Base-by-base conservation (phyloP, 1,140 invertebrate species). In the Pseudomyrmex gracilis region DNA sequence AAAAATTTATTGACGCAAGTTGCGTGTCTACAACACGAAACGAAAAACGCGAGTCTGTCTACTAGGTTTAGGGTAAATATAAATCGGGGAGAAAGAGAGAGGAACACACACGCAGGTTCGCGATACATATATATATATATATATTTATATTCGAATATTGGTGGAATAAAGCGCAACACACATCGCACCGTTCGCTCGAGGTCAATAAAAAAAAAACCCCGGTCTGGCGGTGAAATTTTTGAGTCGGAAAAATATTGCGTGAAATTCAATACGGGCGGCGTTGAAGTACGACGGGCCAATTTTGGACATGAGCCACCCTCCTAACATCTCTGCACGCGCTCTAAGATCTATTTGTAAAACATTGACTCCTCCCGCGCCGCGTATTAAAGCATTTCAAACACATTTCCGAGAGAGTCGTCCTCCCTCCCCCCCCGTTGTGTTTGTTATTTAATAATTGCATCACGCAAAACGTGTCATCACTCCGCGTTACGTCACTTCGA, bases 291-390 rank as follows among this genome's bases (percentile, higher is more conserved):
- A 91, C 92, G 90, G 88, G 92, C 94, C 94, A 94, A 94, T 94
- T 94, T 94, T 94, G 93, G 94, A 94, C 93, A 94, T 93, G 94
- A 92, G 93, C 93, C 93, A 93, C 92, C 93, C 92, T 89, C 22
- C 73, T 74, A 74, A 91, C 61, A 92, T 91, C 85, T 91, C 89
- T 92, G 91, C 89, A 86, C 89, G 83, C 89, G 90, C 85, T 89
- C 91, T 93, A 93, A 92, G 92, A 94, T 94, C 94, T 94, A 94
- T 94, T 94, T 94, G 93, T 94, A 94, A 94, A 93, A 94, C 93
- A 94, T 94, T 90, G 92, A 93, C 91, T 93, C 91, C 92, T 93
- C 92, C 92, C 94, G 92, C 93, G 90, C 90, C 71, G 85, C 73
- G 85, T 87, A 82, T 87, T 85, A 91, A 53, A 90, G 90, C 91